Percentiles rank a stretch among this genome's conserved stretches.
These are phyloP conservation scores for Xenentodon cancila DNA, from an alignment of 2,797 vertebrate genomes.

Conservation along the genomic window DNA sequence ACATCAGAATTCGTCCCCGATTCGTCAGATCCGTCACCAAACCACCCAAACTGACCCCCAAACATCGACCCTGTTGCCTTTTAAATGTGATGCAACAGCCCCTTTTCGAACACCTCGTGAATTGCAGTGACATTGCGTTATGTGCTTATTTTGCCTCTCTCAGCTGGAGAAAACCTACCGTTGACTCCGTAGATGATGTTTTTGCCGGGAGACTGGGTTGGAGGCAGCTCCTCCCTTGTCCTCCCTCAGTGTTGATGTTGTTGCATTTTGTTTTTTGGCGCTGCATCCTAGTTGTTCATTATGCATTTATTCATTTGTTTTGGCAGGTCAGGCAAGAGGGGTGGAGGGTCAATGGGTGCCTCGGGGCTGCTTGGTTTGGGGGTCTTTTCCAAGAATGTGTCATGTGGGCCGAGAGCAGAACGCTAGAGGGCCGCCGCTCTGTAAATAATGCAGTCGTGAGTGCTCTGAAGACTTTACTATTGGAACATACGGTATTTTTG, in stretches of 20 bases:
- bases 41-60: too few species aligned
- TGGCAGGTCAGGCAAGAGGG: conserved; percentile 34
- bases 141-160: too few species aligned
- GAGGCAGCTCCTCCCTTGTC: too few species aligned
- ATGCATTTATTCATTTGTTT: conserved; percentile 3
- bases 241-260: conserved; percentile 7
- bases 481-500: too few species aligned
- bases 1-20: neutral
- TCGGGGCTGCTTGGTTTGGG: conserved; percentile 40
- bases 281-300: conserved; percentile 43
- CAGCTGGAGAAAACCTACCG: too few species aligned
- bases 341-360: conserved; percentile 29
- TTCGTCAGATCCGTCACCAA: too few species aligned
- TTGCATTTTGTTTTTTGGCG: conserved; percentile 13
- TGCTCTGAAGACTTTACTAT: conserved; percentile 22
- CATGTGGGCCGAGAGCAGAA: conserved; percentile 19
- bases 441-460: conserved; percentile 33
- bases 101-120: too few species aligned
- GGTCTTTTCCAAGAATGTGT: conserved; percentile 50
- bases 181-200: too few species aligned
- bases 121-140: too few species aligned
- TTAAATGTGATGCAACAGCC: too few species aligned
- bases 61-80: too few species aligned
- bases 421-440: conserved; percentile 31
- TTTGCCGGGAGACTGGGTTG: neutral